These are phyloP conservation scores for Pristionchus arcanus DNA, from an alignment of 2,888 invertebrate species.

Conservation along the genomic window DNA sequence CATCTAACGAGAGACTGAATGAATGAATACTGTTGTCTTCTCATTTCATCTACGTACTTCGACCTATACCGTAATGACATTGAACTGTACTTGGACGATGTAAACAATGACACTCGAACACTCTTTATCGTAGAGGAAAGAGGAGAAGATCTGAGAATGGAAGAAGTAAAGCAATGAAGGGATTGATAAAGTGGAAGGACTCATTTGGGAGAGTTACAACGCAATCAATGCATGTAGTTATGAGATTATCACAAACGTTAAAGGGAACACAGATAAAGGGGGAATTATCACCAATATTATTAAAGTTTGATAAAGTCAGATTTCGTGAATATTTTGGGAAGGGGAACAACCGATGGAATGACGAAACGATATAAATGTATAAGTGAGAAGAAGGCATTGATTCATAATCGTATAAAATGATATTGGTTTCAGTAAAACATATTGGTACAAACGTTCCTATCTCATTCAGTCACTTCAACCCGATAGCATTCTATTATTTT, in stretches of 20 bases:
- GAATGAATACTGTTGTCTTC: background rate
- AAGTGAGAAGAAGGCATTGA: background rate
- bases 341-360: constrained; percentile 14
- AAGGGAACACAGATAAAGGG: background rate
- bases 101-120: background rate
- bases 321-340: background rate
- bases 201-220: constrained; percentile 24
- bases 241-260: background rate
- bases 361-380: background rate
- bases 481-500: background rate
- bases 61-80: background rate
- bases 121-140: background rate
- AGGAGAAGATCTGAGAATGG: background rate
- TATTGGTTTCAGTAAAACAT: background rate
- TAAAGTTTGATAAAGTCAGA: background rate
- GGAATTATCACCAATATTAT: background rate
- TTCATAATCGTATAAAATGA: constrained; percentile 6
- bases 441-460: constrained; percentile 15
- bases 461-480: background rate
- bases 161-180: background rate
- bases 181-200: background rate
- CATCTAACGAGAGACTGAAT: background rate
- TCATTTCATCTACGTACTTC: background rate
- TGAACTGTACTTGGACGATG: background rate
- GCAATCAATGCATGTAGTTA: constrained; percentile 25